phyloP scores from a whole-genome alignment of 1,140 invertebrate genomes.

The Drosophila malerkotliana region DNA sequence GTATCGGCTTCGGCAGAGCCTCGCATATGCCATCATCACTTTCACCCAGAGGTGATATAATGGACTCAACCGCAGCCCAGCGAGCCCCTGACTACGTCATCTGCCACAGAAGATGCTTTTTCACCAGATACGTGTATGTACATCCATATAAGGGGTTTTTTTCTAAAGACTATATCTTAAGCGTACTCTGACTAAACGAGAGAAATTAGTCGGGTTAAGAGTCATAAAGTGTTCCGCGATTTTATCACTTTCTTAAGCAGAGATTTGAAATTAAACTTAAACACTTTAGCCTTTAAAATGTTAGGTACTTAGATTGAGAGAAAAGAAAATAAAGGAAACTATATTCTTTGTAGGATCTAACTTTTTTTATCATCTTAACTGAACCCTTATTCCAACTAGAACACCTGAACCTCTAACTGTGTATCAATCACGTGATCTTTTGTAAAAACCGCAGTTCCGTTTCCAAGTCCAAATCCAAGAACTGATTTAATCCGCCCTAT shows the following conservation, averaged over 20 bases:
- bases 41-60: constrained; percentile 80
- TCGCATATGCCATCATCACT: constrained; percentile 78
- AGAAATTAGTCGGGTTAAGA: not conserved
- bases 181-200: not conserved
- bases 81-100: constrained; percentile 32
- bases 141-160: not conserved
- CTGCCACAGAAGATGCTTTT: constrained; percentile 25
- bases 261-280: too few species aligned
- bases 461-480: constrained; percentile 17
- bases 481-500: constrained; percentile 36
- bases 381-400: not conserved
- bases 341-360: too few species aligned
- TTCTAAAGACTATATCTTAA: constrained; percentile 1
- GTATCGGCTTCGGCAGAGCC: constrained; percentile 19
- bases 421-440: constrained; percentile 45
- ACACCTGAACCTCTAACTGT: not conserved
- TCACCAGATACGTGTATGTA: not conserved
- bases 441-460: constrained; percentile 41
- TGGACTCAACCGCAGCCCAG: constrained; percentile 62
- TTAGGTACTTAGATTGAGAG: too few species aligned
- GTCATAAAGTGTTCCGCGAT: not conserved
- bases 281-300: too few species aligned
- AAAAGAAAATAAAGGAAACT: too few species aligned
- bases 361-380: not conserved
- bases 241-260: too few species aligned